Evolutionary conservation across 1,140 invertebrate genomes (phyloP).

Genomic region (Bombus breviceps): DNA sequence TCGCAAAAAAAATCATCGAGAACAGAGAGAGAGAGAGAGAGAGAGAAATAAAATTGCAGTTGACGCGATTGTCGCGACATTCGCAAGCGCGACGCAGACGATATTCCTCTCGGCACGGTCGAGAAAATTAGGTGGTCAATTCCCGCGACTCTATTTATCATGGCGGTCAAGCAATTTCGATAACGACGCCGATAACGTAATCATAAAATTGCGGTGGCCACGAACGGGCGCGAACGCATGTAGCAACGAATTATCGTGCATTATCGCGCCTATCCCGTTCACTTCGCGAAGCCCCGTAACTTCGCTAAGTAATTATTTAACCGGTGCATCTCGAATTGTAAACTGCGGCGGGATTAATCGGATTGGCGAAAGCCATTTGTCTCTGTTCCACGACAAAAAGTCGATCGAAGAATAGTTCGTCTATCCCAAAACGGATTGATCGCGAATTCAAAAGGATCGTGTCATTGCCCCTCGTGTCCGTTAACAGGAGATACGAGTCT

Average conservation of each 20-base stretch:
- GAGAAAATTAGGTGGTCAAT: conserved; percentile 26
- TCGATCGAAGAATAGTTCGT: neutral
- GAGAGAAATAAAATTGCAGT: neutral
- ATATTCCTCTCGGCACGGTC: neutral
- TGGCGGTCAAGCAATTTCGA: conserved; percentile 33
- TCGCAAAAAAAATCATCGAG: neutral
- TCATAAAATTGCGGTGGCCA: conserved; percentile 36
- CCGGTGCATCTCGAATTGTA: conserved; percentile 48
- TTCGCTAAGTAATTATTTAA: conserved; percentile 61
- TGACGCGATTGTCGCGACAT: conserved; percentile 2
- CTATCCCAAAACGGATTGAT: neutral
- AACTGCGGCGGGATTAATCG: conserved; percentile 57
- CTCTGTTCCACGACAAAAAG: neutral
- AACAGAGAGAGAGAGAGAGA: no score
- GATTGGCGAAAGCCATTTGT: conserved; percentile 39
- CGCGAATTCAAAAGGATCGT: neutral
- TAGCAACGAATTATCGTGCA: conserved; percentile 53
- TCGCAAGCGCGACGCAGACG: neutral
- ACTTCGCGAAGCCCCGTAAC: conserved; percentile 32
- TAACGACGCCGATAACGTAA: conserved; percentile 46
- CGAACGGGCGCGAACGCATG: neutral
- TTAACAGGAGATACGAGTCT: neutral
- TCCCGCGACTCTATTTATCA: conserved; percentile 42
- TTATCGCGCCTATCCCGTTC: conserved; percentile 14
- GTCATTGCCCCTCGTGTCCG: neutral